Evolutionary conservation across 2,888 invertebrate genomes (phyloP).

Genomic region (Lordiphosa fenestrarum): DNA sequence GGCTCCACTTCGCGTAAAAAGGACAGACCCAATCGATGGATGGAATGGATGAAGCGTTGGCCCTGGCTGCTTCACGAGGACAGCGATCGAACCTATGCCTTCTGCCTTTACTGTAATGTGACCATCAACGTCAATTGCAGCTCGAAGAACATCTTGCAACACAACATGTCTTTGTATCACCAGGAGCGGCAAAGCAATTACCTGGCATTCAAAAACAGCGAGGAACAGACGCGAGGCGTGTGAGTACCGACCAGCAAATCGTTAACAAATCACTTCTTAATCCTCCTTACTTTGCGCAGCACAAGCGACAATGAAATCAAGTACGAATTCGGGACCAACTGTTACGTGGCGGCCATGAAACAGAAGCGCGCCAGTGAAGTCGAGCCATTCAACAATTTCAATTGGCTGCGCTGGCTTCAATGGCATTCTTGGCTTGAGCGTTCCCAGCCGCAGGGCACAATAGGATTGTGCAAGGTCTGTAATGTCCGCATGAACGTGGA

Average conservation of each 20-base stretch:
- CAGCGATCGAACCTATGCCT: constrained; percentile 55
- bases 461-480: constrained; percentile 67
- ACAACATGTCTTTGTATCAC: constrained; percentile 63
- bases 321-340: constrained; percentile 67
- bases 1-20: not conserved
- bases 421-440: constrained; percentile 65
- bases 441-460: constrained; percentile 42
- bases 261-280: not conserved
- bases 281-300: constrained; percentile 12
- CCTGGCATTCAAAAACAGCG: constrained; percentile 55
- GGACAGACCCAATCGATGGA: constrained; percentile 34
- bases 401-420: constrained; percentile 68
- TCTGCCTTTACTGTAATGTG: constrained; percentile 71
- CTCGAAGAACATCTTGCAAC: constrained; percentile 47
- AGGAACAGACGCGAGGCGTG: constrained; percentile 40
- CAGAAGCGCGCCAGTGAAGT: constrained; percentile 54
- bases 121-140: constrained; percentile 46
- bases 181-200: constrained; percentile 71
- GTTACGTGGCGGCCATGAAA: constrained; percentile 55
- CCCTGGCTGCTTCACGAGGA: constrained; percentile 71
- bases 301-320: constrained; percentile 46
- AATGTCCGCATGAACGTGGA: constrained; percentile 66
- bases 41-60: constrained; percentile 63
- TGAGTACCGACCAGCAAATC: constrained; percentile 18
- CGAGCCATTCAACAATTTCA: constrained; percentile 62